Evolutionary conservation across 2,888 invertebrate species (phyloP).

Genomic region (Muscina levida): DNA sequence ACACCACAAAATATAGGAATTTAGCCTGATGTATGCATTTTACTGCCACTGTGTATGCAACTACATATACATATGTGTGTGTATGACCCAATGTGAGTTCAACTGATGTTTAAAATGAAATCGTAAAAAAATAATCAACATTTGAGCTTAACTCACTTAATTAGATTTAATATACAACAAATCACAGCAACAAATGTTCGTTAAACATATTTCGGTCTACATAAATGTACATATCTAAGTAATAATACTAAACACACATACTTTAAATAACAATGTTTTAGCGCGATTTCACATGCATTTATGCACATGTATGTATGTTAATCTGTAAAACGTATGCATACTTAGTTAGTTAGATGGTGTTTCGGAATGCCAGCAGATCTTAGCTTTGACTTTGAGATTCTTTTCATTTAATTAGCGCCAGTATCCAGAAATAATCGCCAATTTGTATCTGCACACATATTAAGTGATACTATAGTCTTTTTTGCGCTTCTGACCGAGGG

Average conservation of each 20-base stretch:
- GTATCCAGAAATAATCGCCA: slow-evolving; percentile 5
- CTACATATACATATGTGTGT: background rate
- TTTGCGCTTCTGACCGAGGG: too few relatives aligned
- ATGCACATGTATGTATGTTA: too few relatives aligned
- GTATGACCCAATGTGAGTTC: background rate
- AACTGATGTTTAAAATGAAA: slow-evolving; percentile 48
- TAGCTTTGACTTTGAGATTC: slow-evolving; percentile 59
- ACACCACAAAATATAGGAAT: too few relatives aligned
- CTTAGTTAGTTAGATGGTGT: too few relatives aligned
- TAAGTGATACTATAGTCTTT: background rate
- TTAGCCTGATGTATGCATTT: too few relatives aligned
- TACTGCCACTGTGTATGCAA: background rate
- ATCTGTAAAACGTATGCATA: too few relatives aligned
- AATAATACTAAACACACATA: background rate
- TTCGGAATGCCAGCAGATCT: slow-evolving; percentile 9
- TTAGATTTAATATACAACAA: slow-evolving; percentile 49
- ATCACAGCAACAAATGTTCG: slow-evolving; percentile 29
- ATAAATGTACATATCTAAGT: background rate
- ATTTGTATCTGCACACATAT: background rate
- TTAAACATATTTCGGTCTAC: slow-evolving; percentile 44
- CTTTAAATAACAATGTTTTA: too few relatives aligned
- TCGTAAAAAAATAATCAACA: slow-evolving; percentile 48
- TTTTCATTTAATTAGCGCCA: slow-evolving; percentile 34
- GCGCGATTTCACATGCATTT: background rate
- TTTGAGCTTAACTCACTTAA: slow-evolving; percentile 56